Percentiles rank a stretch among this genome's conserved stretches.
phyloP scores from a whole-genome alignment of 2,888 invertebrate genomes.

The Myathropa florea region DNA sequence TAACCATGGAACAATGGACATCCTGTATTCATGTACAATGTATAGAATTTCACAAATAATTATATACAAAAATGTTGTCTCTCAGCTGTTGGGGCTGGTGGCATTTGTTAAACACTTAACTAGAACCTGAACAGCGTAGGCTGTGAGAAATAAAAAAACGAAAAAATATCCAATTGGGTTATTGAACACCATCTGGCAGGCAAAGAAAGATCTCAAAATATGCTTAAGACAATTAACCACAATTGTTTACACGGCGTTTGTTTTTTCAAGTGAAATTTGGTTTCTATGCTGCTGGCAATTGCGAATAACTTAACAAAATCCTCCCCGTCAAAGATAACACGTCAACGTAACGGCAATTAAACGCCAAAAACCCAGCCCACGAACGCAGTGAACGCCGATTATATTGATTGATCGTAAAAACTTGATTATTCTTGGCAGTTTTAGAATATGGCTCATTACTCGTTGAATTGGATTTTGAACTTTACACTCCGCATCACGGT shows the following conservation, averaged over 20 bases:
- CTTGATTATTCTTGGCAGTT: conserved; percentile 36
- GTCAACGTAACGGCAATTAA: conserved; percentile 29
- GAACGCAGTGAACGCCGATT: conserved; percentile 55
- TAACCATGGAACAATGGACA: no score
- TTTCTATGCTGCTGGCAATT: conserved; percentile 28
- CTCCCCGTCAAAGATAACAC: conserved; percentile 13
- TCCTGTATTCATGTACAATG: no score
- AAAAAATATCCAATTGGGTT: background rate
- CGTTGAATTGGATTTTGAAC: background rate
- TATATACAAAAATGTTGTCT: background rate
- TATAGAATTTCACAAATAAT: no score
- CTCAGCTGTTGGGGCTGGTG: background rate
- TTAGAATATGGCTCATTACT: conserved; percentile 15
- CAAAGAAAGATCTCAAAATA: conserved; percentile 25
- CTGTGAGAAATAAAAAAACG: background rate
- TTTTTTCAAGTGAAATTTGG: conserved; percentile 46
- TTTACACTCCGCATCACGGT: background rate
- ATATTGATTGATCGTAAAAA: conserved; percentile 62
- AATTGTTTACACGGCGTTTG: conserved; percentile 58
- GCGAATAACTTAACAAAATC: conserved; percentile 53
- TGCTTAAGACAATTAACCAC: conserved; percentile 59
- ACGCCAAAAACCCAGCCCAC: conserved; percentile 39
- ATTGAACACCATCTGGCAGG: background rate
- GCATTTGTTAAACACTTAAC: background rate
- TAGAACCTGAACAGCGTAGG: background rate